Conservation (phyloP, 2,797 vertebrate species). For the Arremon brunneinucha region DNA sequence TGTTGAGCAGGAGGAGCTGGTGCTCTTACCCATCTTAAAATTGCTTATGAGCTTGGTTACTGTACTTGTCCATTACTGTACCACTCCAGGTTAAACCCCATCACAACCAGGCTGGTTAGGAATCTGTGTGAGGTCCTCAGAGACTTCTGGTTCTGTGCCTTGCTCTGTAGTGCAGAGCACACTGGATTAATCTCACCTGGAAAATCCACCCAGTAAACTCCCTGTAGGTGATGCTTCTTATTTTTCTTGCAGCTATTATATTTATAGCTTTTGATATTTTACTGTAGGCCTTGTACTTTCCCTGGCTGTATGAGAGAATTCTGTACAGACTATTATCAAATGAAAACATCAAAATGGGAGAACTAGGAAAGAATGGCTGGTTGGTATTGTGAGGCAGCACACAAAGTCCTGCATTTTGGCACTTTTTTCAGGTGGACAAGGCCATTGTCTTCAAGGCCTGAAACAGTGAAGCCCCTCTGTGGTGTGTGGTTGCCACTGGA, state of each 20-base stretch:
- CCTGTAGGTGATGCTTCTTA: not conserved
- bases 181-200: not conserved
- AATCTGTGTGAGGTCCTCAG: not conserved
- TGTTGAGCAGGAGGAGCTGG: not conserved
- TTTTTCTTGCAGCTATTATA: not conserved
- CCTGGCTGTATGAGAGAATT: not conserved
- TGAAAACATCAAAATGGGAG: not conserved
- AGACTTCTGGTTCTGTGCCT: not conserved
- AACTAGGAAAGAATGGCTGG: not conserved
- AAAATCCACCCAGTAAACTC: not conserved
- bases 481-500: not conserved
- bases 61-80: not conserved
- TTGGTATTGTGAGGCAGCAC: not conserved
- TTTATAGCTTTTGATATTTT: not conserved
- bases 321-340: not conserved
- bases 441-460: not conserved
- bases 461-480: not conserved
- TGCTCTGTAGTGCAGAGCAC: not conserved
- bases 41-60: not conserved
- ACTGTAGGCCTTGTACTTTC: not conserved
- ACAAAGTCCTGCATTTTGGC: not conserved
- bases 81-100: not conserved
- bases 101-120: not conserved
- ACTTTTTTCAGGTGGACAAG: not conserved
- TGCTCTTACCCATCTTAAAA: not conserved